Conservation (phyloP, 2,888 invertebrate genomes). For the Pimpla rufipes region DNA sequence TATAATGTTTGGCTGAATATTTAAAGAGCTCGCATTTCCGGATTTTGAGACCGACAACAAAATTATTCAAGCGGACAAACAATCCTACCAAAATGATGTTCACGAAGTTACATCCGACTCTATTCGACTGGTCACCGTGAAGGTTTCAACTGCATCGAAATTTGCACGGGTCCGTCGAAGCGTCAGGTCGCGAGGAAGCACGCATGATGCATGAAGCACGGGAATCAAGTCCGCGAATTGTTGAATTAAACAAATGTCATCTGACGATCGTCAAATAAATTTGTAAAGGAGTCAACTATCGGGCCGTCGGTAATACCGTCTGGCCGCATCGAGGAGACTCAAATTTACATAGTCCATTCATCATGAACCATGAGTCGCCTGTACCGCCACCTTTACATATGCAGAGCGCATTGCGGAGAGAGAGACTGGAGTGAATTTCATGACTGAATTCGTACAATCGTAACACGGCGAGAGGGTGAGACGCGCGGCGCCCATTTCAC, state of each 20-base stretch:
- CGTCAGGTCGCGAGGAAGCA: no score
- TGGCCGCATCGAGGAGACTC: background rate
- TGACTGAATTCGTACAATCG: conserved; percentile 35
- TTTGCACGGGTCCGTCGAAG: background rate
- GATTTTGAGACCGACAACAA: background rate
- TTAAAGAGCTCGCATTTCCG: background rate
- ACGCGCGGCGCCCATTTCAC: conserved; percentile 37
- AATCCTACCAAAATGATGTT: background rate
- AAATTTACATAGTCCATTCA: conserved; percentile 14
- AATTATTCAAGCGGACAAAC: background rate
- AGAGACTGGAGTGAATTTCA: conserved; percentile 22
- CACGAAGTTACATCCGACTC: background rate
- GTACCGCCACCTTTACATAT: conserved; percentile 1
- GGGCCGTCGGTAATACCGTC: background rate
- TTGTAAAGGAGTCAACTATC: background rate
- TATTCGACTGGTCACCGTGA: background rate
- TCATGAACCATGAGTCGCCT: conserved; percentile 1
- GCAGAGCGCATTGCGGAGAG: background rate
- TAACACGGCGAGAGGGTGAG: conserved; percentile 7
- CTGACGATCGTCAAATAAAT: conserved; percentile 11
- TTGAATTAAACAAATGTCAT: background rate
- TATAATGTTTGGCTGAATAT: background rate
- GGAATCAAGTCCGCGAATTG: background rate
- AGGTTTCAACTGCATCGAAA: background rate
- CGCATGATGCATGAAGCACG: background rate